Evolutionary conservation across 1,140 invertebrate genomes (phyloP).

Genomic region (Neodiprion lecontei): DNA sequence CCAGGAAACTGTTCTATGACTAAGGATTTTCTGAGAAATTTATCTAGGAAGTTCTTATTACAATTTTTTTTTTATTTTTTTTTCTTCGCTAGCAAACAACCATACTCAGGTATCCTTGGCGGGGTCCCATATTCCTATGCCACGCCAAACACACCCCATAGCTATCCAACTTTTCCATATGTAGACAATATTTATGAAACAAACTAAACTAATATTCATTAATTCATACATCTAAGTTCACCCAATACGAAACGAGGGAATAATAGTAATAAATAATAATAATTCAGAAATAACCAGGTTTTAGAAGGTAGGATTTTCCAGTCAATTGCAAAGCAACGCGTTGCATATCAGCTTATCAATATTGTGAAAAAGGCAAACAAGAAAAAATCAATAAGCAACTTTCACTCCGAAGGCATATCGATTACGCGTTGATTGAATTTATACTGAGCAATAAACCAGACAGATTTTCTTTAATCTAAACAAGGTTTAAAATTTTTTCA

Average conservation of each 20-base stretch:
- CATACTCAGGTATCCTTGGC: not conserved
- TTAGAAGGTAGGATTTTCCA: not conserved
- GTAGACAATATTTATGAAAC: constrained; percentile 63
- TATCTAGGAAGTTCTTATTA: too few species aligned
- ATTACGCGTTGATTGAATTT: too few species aligned
- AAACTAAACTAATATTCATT: constrained; percentile 48
- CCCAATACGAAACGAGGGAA: not conserved
- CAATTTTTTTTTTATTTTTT: too few species aligned
- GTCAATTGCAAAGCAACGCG: not conserved
- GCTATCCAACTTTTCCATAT: constrained; percentile 56
- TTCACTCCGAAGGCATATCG: too few species aligned
- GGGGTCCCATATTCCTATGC: constrained; percentile 58
- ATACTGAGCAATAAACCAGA: too few species aligned
- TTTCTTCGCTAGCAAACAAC: too few species aligned
- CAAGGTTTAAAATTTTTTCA: too few species aligned
- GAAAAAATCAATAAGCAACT: not conserved
- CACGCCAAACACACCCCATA: constrained; percentile 53
- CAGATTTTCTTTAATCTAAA: too few species aligned
- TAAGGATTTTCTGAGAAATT: too few species aligned
- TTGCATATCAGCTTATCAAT: not conserved
- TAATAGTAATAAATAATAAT: not conserved
- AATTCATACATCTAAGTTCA: constrained; percentile 19
- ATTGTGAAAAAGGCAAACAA: not conserved
- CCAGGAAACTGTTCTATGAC: too few species aligned
- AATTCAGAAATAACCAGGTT: not conserved